Conservation (phyloP, 2,888 invertebrate species). For the Deroplatys truncata region DNA sequence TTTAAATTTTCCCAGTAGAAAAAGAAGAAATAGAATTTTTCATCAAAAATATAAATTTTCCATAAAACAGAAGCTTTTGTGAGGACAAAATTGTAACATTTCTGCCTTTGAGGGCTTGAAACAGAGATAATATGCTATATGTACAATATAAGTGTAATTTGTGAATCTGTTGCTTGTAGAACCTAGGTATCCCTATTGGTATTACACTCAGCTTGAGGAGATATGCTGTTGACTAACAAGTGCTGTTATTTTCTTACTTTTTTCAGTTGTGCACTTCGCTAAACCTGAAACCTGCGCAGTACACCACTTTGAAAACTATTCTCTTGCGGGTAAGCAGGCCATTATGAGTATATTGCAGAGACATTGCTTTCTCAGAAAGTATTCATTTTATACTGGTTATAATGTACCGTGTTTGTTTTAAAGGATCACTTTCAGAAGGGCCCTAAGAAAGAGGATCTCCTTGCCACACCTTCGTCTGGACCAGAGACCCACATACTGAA, state of each 20-base stretch:
- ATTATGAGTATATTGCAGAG: too few relatives aligned
- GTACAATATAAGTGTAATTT: too few relatives aligned
- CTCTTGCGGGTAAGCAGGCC: conserved; percentile 61
- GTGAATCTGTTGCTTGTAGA: too few relatives aligned
- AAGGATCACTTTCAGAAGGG: conserved; percentile 45
- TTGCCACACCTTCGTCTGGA: conserved; percentile 49
- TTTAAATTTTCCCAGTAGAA: too few relatives aligned
- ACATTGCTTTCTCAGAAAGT: too few relatives aligned
- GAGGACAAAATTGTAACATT: too few relatives aligned
- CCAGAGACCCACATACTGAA: conserved; percentile 53
- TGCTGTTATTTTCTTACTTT: conserved; percentile 23
- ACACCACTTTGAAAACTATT: conserved; percentile 83
- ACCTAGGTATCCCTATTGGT: too few relatives aligned
- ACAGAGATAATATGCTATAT: too few relatives aligned
- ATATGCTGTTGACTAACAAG: not conserved
- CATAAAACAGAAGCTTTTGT: too few relatives aligned
- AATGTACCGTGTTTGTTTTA: conserved; percentile 20
- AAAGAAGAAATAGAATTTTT: too few relatives aligned
- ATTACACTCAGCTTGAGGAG: not conserved
- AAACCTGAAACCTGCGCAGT: conserved; percentile 80
- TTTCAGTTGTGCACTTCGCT: conserved; percentile 69
- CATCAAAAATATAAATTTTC: too few relatives aligned
- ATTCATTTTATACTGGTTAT: not conserved
- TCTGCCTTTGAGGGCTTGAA: too few relatives aligned
- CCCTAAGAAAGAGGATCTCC: conserved; percentile 36